Evolutionary conservation across 2,888 invertebrate species (phyloP).

Genomic region (Hyposoter dolosus): DNA sequence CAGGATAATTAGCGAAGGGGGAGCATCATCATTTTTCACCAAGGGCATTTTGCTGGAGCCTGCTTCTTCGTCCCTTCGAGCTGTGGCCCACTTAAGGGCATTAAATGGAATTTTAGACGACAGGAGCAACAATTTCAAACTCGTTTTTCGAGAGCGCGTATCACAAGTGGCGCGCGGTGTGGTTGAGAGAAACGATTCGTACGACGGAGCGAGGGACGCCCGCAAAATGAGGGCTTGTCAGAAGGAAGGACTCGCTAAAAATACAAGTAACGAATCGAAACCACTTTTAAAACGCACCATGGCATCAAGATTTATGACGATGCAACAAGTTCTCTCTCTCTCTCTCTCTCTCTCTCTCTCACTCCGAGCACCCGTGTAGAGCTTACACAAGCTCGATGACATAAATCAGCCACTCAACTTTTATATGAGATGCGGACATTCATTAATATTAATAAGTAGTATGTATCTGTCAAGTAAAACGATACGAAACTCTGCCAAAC

Average conservation of each 20-base stretch:
- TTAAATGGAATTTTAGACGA: constrained; percentile 67
- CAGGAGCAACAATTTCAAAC: constrained; percentile 69
- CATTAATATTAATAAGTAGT: constrained; percentile 84
- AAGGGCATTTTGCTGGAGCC: constrained; percentile 33
- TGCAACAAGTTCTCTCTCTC: constrained; percentile 78
- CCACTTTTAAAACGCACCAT: constrained; percentile 82
- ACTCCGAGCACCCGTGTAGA: constrained; percentile 78
- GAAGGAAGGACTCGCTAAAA: constrained; percentile 78
- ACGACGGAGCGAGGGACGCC: constrained; percentile 53
- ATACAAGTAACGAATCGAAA: constrained; percentile 84
- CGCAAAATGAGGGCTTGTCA: constrained; percentile 71
- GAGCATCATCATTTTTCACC: constrained; percentile 66
- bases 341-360: constrained; percentile 33
- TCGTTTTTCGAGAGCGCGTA: constrained; percentile 70
- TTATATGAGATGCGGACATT: constrained; percentile 80
- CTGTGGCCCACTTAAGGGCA: constrained; percentile 63
- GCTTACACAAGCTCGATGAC: constrained; percentile 75
- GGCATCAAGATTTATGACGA: constrained; percentile 82
- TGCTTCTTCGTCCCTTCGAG: constrained; percentile 1
- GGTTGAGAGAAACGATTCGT: constrained; percentile 60
- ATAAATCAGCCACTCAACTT: constrained; percentile 78
- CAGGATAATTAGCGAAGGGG: constrained; percentile 64
- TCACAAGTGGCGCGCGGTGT: constrained; percentile 65
- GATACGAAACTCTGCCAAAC: constrained; percentile 78
- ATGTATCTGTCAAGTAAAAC: constrained; percentile 81